Conservation (phyloP, 2,113 vertebrate genomes). For the Rallus limicola region DNA sequence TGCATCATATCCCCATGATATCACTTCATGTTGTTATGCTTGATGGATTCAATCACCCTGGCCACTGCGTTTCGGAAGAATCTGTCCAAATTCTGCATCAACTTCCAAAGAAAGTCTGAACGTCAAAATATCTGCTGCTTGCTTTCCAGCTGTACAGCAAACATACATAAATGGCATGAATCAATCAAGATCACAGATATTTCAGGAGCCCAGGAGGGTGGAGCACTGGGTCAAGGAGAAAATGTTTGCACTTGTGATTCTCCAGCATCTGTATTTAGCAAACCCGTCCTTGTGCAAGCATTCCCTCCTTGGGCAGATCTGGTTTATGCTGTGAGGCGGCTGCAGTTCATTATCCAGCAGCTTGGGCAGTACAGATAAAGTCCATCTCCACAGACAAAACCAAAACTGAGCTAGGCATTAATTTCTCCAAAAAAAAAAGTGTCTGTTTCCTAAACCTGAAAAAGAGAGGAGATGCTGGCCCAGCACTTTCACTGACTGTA, state of each 20-base stretch:
- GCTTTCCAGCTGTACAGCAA: neutral
- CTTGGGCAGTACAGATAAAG: neutral
- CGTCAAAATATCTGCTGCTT: neutral
- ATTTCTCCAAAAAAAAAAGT: neutral
- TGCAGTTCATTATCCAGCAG: neutral
- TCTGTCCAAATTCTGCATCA: neutral
- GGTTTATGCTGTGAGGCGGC: neutral
- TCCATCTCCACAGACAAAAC: neutral
- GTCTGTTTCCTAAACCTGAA: neutral
- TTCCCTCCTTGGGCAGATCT: neutral
- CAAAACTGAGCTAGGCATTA: neutral
- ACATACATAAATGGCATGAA: neutral
- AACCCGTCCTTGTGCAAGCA: neutral
- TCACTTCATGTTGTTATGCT: neutral
- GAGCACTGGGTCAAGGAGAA: neutral
- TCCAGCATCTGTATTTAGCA: neutral
- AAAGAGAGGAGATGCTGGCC: neutral
- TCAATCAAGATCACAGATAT: neutral
- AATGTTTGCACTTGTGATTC: neutral
- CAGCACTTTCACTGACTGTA: neutral
- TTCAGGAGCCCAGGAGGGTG: neutral
- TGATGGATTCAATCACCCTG: neutral
- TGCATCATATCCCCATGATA: neutral
- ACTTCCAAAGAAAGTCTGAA: neutral
- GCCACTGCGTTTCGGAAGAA: neutral